phyloP scores from a whole-genome alignment of 2,888 invertebrate species.

The Schizotus pectinicornis region DNA sequence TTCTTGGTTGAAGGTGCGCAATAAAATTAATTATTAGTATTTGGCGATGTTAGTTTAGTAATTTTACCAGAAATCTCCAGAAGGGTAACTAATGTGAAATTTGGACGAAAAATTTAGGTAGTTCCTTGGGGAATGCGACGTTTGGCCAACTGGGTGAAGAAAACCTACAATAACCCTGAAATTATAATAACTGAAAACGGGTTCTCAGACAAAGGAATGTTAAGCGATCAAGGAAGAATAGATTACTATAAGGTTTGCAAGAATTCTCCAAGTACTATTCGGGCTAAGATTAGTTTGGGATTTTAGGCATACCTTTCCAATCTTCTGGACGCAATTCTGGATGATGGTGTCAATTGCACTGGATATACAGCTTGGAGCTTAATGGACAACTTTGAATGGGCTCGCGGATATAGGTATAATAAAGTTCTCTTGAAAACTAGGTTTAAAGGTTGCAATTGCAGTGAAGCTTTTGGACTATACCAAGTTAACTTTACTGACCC shows the following conservation, averaged over 20 bases:
- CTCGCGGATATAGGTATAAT: constrained; percentile 36
- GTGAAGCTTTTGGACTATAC: constrained; percentile 60
- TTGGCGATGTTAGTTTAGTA: too few relatives aligned
- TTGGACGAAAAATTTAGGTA: constrained; percentile 52
- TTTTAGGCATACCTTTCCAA: constrained; percentile 15
- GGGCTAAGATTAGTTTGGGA: background rate
- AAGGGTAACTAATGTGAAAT: too few relatives aligned
- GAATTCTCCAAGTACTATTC: background rate
- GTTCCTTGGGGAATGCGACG: constrained; percentile 66
- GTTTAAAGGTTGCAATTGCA: constrained; percentile 46
- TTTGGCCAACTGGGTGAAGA: constrained; percentile 57
- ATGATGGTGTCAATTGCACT: constrained; percentile 33
- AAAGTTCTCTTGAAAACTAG: background rate
- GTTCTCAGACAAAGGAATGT: constrained; percentile 54
- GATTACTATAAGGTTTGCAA: constrained; percentile 12
- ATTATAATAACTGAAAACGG: constrained; percentile 66
- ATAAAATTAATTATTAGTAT: too few relatives aligned
- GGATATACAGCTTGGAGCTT: constrained; percentile 41
- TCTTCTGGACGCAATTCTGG: constrained; percentile 24
- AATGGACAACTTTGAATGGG: constrained; percentile 44
- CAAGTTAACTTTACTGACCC: constrained; percentile 60
- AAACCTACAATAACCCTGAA: constrained; percentile 57
- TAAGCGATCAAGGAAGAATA: constrained; percentile 19
- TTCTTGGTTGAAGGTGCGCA: constrained; percentile 22
- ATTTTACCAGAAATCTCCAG: too few relatives aligned